These are phyloP conservation scores for Neogobius melanostomus DNA, from an alignment of 2,113 vertebrate species.

Conservation along the genomic window DNA sequence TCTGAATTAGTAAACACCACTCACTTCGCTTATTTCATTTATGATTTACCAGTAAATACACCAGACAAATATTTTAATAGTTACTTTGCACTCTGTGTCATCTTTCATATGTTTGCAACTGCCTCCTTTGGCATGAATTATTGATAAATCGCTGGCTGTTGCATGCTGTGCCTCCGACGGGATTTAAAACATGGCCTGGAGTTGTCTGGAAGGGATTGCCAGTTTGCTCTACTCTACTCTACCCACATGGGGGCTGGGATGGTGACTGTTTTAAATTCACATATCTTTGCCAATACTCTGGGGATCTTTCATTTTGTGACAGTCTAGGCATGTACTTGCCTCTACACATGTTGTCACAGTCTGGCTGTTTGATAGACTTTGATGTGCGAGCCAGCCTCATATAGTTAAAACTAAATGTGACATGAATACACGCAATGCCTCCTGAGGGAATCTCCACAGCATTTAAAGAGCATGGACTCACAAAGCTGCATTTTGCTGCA, in stretches of 20 bases:
- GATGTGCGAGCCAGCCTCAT: conserved; percentile 28
- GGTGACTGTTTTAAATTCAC: not conserved
- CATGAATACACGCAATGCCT: conserved; percentile 35
- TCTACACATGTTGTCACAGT: not conserved
- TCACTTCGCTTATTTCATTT: conserved; percentile 2
- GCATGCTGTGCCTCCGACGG: conserved; percentile 56
- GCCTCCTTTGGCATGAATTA: conserved; percentile 68
- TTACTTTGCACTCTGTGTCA: conserved; percentile 52
- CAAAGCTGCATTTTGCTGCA: not conserved
- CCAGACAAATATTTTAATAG: conserved; percentile 30
- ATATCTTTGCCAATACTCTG: not conserved
- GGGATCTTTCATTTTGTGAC: conserved; percentile 2
- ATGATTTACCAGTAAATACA: conserved; percentile 21
- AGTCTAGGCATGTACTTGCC: conserved; percentile 1
- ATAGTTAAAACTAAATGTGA: conserved; percentile 40
- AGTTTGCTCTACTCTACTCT: not conserved
- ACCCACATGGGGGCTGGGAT: not conserved
- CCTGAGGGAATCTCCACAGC: conserved; percentile 35
- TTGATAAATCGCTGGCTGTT: conserved; percentile 75
- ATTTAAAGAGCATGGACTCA: conserved; percentile 35
- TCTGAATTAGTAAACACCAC: not conserved
- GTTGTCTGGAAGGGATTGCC: not conserved
- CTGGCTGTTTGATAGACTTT: conserved; percentile 19
- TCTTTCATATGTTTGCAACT: conserved; percentile 65
- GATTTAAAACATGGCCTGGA: conserved; percentile 54